Evolutionary conservation across 2,113 vertebrate species (phyloP).

Genomic region (Oreochromis spilurus): DNA sequence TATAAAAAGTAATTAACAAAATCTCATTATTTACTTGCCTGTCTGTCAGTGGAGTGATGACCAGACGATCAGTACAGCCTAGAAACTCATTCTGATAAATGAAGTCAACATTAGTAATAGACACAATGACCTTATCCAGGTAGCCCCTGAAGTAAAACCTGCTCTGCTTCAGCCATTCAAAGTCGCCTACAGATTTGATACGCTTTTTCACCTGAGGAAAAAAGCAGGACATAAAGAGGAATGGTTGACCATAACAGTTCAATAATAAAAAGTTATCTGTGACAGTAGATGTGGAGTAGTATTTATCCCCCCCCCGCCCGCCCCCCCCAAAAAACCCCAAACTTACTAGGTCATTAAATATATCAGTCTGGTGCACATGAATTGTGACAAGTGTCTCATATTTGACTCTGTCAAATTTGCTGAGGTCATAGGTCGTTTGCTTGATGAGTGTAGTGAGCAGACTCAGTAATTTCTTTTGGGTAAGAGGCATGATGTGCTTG

Average conservation of each 20-base stretch:
- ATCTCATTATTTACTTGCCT: conserved; percentile 65
- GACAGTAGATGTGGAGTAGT: background rate
- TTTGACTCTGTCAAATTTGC: conserved; percentile 82
- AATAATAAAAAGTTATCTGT: background rate
- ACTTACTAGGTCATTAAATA: conserved; percentile 85
- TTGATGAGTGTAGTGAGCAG: conserved; percentile 79
- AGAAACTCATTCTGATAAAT: conserved; percentile 87
- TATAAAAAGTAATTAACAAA: background rate
- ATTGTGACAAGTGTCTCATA: conserved; percentile 88
- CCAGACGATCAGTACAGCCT: conserved; percentile 87
- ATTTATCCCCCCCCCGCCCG: background rate
- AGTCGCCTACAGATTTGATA: conserved; percentile 77
- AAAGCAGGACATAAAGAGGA: background rate
- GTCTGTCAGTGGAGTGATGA: conserved; percentile 88
- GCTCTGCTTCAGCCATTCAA: conserved; percentile 88
- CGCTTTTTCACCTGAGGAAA: conserved; percentile 80
- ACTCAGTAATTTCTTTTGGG: conserved; percentile 79
- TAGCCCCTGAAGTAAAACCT: conserved; percentile 85
- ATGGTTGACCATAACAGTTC: background rate
- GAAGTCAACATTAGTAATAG: conserved; percentile 88
- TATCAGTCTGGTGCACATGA: conserved; percentile 86
- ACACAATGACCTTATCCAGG: conserved; percentile 74
- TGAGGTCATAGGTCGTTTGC: conserved; percentile 80
- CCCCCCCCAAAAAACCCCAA: background rate
- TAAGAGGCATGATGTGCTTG: conserved; percentile 77